These are phyloP conservation scores for Heterotis niloticus DNA, from an alignment of 2,113 vertebrate genomes.

Conservation along the genomic window DNA sequence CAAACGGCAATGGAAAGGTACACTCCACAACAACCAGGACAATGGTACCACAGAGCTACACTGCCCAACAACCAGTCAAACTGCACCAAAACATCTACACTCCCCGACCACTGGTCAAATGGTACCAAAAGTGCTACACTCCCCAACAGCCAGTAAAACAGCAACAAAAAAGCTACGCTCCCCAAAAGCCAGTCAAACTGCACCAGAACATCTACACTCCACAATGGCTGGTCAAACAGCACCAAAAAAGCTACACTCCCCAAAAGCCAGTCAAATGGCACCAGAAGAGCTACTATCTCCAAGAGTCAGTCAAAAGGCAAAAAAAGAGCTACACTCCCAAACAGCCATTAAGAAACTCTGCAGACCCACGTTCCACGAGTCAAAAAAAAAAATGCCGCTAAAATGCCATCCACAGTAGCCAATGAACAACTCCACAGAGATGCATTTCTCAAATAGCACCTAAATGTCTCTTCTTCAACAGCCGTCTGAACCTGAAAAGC, in stretches of 20 bases:
- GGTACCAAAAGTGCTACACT: background rate
- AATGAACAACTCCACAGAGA: too few species aligned
- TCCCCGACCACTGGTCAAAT: constrained; percentile 3
- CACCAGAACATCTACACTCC: background rate
- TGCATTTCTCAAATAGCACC: too few species aligned
- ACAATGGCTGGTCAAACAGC: background rate
- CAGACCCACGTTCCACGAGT: too few species aligned
- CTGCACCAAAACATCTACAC: background rate
- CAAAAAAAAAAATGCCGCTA: too few species aligned
- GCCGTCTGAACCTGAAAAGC: background rate
- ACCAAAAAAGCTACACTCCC: background rate
- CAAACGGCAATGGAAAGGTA: background rate
- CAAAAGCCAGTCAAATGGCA: background rate
- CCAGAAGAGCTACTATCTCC: background rate
- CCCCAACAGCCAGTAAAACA: too few species aligned
- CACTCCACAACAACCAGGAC: constrained; percentile 3
- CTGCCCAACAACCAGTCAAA: constrained; percentile 10
- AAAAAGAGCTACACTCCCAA: background rate
- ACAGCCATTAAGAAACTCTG: too few species aligned
- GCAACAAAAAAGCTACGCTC: background rate
- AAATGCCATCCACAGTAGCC: too few species aligned
- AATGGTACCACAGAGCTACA: background rate
- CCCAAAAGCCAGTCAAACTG: background rate
- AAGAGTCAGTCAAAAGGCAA: background rate
- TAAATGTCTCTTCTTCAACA: background rate